A percentile compares a stretch with the other conserved stretches of the same genome.
These are phyloP conservation scores for Helicoverpa zea DNA, from an alignment of 1,140 invertebrate genomes.

Conservation along the genomic window DNA sequence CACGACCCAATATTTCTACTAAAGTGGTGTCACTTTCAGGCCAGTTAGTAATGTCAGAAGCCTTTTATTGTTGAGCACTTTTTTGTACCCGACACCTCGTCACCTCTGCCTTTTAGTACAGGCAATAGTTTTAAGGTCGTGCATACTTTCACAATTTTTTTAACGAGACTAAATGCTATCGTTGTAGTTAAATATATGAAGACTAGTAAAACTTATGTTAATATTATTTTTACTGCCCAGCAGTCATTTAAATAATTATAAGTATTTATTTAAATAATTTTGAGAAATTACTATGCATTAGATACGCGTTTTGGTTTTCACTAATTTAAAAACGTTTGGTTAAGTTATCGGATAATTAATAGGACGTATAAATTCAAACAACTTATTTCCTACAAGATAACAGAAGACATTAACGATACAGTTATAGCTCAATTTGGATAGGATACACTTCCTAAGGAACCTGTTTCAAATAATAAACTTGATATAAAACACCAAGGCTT, in stretches of 20 bases:
- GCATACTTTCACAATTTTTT: slow-evolving; percentile 15
- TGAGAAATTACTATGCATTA: no score
- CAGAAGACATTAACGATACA: slow-evolving; percentile 2
- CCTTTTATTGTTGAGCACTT: no score
- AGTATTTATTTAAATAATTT: no score
- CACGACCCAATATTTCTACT: no score
- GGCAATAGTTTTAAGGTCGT: slow-evolving; percentile 10
- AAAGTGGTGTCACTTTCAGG: no score
- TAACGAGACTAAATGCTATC: slow-evolving; percentile 12
- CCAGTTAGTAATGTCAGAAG: no score
- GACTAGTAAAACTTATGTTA: slow-evolving; percentile 18
- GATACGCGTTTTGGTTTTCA: not conserved
- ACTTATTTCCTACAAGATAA: no score
- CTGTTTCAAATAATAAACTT: not conserved
- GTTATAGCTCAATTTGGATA: slow-evolving; percentile 2
- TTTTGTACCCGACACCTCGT: not conserved
- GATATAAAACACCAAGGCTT: not conserved
- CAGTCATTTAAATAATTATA: no score
- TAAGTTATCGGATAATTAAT: not conserved
- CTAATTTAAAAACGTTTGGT: not conserved
- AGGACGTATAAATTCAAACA: no score
- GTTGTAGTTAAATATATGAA: not conserved
- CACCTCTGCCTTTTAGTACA: not conserved
- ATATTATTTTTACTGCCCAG: not conserved
- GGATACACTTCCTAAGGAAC: not conserved